A percentile compares a stretch with the other conserved stretches of the same genome.
phyloP scores from a whole-genome alignment of 2,113 vertebrate genomes.

The Mustelus asterias region DNA sequence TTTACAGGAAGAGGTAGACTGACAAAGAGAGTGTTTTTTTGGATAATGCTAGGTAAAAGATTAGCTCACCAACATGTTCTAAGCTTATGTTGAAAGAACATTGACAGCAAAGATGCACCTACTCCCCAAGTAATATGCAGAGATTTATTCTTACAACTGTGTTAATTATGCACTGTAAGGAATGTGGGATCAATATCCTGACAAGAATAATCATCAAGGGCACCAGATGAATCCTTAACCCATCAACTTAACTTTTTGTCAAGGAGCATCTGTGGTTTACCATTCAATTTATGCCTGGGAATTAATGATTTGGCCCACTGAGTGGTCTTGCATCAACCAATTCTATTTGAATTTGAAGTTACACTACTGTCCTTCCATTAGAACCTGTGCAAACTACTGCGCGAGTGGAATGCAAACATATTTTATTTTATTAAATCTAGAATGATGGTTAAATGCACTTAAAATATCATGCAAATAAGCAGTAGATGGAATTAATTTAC shows the following conservation, averaged over 20 bases:
- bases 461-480: not conserved
- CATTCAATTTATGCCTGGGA: not conserved
- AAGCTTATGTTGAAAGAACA: not conserved
- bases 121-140: not conserved
- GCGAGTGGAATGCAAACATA: not conserved
- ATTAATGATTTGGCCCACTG: not conserved
- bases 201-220: not conserved
- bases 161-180: constrained; percentile 3
- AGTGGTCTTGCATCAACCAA: not conserved
- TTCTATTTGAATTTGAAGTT: not conserved
- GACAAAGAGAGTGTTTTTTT: not conserved
- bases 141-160: not conserved
- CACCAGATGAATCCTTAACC: constrained; percentile 1
- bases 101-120: not conserved
- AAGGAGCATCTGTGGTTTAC: not conserved
- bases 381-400: not conserved
- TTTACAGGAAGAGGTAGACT: not conserved
- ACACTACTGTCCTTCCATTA: not conserved
- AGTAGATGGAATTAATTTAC: not conserved
- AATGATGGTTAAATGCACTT: not conserved
- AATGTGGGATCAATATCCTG: not conserved
- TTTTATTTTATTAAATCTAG: not conserved
- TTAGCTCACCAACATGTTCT: not conserved
- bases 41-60: not conserved
- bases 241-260: not conserved